Conservation (phyloP, 2,113 vertebrate species). For the Epinephelus lanceolatus region DNA sequence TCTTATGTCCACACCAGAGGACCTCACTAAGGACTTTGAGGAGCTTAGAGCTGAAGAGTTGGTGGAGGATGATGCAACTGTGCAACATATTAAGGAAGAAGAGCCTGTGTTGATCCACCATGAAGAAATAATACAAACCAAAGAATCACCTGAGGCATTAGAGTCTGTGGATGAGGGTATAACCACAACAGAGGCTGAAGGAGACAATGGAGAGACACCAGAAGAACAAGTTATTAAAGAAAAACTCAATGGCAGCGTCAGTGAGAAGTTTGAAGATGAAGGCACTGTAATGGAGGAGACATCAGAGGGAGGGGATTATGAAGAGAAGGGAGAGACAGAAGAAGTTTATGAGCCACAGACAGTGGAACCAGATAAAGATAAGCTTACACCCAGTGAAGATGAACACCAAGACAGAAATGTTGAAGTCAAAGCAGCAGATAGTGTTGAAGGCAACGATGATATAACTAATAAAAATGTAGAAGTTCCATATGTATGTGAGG, state of each 20-base stretch:
- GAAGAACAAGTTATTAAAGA: slow-evolving; percentile 88
- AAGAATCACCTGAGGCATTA: slow-evolving; percentile 87
- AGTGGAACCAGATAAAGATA: slow-evolving; percentile 76
- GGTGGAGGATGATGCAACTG: slow-evolving; percentile 82
- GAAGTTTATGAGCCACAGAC: slow-evolving; percentile 89
- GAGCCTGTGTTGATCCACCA: slow-evolving; percentile 80
- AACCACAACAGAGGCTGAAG: slow-evolving; percentile 93
- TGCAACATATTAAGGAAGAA: slow-evolving; percentile 79
- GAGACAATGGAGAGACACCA: slow-evolving; percentile 91
- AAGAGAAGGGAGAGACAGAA: slow-evolving; percentile 94
- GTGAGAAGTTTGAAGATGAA: slow-evolving; percentile 94
- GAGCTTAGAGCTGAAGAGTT: slow-evolving; percentile 91
- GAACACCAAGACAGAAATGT: slow-evolving; percentile 58
- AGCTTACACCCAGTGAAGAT: slow-evolving; percentile 62
- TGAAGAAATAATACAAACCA: slow-evolving; percentile 84
- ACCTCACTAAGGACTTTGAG: slow-evolving; percentile 97
- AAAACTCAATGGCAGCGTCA: slow-evolving; percentile 86
- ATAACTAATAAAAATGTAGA: slow-evolving; percentile 76
- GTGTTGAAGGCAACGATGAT: slow-evolving; percentile 81
- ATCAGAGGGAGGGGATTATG: slow-evolving; percentile 91
- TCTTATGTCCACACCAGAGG: slow-evolving; percentile 95
- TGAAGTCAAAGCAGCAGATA: slow-evolving; percentile 65
- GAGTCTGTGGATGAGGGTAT: slow-evolving; percentile 96
- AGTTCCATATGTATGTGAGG: slow-evolving; percentile 76
- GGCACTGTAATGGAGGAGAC: slow-evolving; percentile 93